Base-by-base conservation (phyloP, 2,113 vertebrate species). In the Pollimyrus isidori region DNA sequence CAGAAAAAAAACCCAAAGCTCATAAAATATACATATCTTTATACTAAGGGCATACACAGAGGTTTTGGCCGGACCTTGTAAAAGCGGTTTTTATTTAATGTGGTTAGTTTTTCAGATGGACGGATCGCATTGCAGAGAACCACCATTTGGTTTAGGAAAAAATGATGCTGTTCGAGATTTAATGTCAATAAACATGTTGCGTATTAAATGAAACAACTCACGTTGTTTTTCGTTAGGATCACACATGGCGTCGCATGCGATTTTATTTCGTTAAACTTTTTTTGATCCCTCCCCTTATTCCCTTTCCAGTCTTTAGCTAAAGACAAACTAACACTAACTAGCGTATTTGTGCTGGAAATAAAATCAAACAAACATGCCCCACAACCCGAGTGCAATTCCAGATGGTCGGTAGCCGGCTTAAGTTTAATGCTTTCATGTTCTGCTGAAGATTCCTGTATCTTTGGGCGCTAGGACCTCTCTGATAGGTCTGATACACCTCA, bases 321-420 rank as follows among this genome's bases (percentile, higher is more conserved):
- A 69, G 1, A 17, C 93, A 23, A 91, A 87, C 90, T 23, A 42
- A 19, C 92, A 91, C 92, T 42, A 92, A 90, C 90, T 91, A 91
- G 91, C 86, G 86, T 73, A 49, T 46, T 73, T 88, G n/a, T 35
- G 42, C 86, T 87, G 82, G 50, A 90, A 50, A 92, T 35, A 90
- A 89, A 92, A 89, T 39, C 85, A 92, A 83, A 50, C 52, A 80
- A 42, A 65, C 26, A 76, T 53, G 88, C 30, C 42, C 19, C 89
- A 89, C 88, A 52, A 87, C 87, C 89, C 89, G 45, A 87, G 87
- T 90, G 93, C 92, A 94, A 95, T 90, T 87, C 90, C 92, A 95
- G 89, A 89, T 92, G 87, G 82, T n/a, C 90, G 6, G 95, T 93
- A 94, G 94, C 93, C 52, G 91, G 93, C 94, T 93, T 50, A 87